Conservation (phyloP, 2,888 invertebrate species). For the Drosophila suboccidentalis region DNA sequence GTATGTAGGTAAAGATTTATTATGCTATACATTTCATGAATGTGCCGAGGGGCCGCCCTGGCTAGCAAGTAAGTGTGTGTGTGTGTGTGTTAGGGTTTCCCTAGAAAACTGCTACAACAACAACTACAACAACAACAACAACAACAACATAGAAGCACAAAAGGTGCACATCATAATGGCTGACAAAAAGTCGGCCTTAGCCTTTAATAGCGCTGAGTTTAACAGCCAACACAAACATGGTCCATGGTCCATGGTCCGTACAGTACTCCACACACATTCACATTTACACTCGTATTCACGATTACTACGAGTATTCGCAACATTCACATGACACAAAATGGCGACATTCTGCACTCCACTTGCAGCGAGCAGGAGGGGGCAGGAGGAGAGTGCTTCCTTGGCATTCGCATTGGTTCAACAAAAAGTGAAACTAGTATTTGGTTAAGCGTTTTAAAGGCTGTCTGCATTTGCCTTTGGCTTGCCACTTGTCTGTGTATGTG, state of each 20-base stretch:
- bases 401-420: conserved; percentile 61
- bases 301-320: conserved; percentile 29
- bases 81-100: conserved; percentile 69
- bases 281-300: conserved; percentile 39
- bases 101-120: conserved; percentile 75
- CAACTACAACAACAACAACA: conserved; percentile 43
- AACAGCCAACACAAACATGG: conserved; percentile 77
- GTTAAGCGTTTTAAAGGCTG: conserved; percentile 79
- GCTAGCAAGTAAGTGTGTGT: conserved; percentile 37
- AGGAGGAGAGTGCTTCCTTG: conserved; percentile 59
- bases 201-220: conserved; percentile 80
- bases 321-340: conserved; percentile 62
- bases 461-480: conserved; percentile 47
- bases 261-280: conserved; percentile 44
- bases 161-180: conserved; percentile 80
- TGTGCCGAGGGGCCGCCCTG: conserved; percentile 57
- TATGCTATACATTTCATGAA: conserved; percentile 82
- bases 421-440: conserved; percentile 77
- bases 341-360: conserved; percentile 73
- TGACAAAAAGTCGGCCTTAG: conserved; percentile 82
- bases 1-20: conserved; percentile 75
- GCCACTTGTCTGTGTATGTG: background rate
- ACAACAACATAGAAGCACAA: conserved; percentile 55
- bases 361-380: conserved; percentile 16
- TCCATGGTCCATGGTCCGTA: conserved; percentile 42